phyloP scores from a whole-genome alignment of 2,113 vertebrate genomes.

The Lepidothrix coronata region DNA sequence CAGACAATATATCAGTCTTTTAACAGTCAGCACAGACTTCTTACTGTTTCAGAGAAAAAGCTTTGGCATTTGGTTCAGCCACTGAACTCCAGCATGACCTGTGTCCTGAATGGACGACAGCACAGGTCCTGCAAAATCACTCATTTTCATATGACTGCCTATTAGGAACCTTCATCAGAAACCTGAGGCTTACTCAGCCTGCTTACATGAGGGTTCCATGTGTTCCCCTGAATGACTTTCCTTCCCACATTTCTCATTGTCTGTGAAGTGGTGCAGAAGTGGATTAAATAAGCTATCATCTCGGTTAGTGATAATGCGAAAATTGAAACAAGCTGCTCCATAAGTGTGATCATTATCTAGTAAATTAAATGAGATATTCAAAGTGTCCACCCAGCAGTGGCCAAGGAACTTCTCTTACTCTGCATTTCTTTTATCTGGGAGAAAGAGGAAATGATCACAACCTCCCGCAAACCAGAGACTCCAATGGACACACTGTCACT shows the following conservation, averaged over 20 bases:
- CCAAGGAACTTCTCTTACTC: conserved; percentile 8
- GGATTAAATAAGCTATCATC: conserved; percentile 48
- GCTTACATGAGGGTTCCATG: accelerated
- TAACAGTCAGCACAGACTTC: not conserved
- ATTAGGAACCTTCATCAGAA: not conserved
- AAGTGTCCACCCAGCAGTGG: conserved; percentile 26
- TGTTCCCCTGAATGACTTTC: not conserved
- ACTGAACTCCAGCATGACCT: not conserved
- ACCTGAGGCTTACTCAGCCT: not conserved
- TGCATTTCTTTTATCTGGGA: conserved; percentile 7
- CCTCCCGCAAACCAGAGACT: not conserved
- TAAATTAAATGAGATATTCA: conserved; percentile 57
- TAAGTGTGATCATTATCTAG: conserved; percentile 52
- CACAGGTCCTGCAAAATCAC: not conserved
- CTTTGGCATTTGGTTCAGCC: not conserved
- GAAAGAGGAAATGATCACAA: conserved; percentile 16
- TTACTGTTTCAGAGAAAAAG: not conserved
- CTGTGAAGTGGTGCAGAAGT: conserved; percentile 30
- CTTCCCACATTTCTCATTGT: conserved; percentile 26
- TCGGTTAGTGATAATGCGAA: conserved; percentile 38
- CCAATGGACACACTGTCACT: not conserved
- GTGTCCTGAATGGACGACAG: not conserved
- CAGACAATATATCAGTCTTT: not conserved
- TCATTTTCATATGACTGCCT: not conserved
- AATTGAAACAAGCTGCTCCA: conserved; percentile 56